Base-by-base conservation (phyloP, 2,888 invertebrate species). In the Conops quadrifasciatus region DNA sequence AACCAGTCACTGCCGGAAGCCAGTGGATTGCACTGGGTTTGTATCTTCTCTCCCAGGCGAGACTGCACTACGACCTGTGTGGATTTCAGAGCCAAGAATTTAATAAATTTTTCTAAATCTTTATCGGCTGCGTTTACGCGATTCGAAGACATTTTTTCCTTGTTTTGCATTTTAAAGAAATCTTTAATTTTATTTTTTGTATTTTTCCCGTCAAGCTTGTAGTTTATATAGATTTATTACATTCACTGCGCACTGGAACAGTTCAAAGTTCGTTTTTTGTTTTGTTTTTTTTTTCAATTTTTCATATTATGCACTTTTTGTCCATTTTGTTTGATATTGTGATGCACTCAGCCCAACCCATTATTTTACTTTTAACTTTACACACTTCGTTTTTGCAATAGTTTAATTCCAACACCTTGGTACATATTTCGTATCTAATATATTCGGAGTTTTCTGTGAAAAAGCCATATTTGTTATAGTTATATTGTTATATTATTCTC, bases 11-110 rank as follows among this genome's bases (percentile, higher is more conserved):
- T 90, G 72, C 93, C 93, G 47, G 91, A 89, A 5, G 93, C 90
- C 77, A 91, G 88, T 7, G 93, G 90, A 84, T 93, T 94, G 77
- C 93, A 94, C 79, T 91, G 90, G 0, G 94, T 93, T 82, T 90
- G 90, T 66, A 94, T 90, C 86, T 94, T 95, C 80, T 94, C 93
- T 26, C 96, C 96, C 73, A 95, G 90, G 78, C 97, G 89, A 70
- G 96, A 95, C 86, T 97, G 96, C 24, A 97, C 94, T 68, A 97
- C 94, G 65, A 96, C 92, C 87, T 97, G 96, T 45, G 94, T 92
- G 68, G 94, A 91, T 87, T 97, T 97, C 72, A 94, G 87, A 16
- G 94, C 92, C 77, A 97, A 88, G 85, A 94, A 94, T 87, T 94
- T 96, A 1, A 93, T 93, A 84, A 95, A 96, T 86, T 94, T 95